Conservation (phyloP, 2,888 invertebrate genomes). For the Gastracanthus pulcherrimus region DNA sequence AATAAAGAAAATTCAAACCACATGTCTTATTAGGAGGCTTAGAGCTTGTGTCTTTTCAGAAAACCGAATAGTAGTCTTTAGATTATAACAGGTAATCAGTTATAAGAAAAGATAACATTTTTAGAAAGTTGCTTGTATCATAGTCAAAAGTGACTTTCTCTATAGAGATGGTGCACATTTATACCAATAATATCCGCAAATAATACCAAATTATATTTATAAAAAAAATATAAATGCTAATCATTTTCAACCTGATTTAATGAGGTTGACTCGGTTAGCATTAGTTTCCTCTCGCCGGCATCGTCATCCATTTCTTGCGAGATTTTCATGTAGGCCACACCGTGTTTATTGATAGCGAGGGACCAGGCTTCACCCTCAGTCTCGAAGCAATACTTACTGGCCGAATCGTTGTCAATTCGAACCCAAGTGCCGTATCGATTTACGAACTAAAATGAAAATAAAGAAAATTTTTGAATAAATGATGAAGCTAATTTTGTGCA, state of each 20-base stretch:
- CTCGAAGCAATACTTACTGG: constrained; percentile 83
- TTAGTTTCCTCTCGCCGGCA: constrained; percentile 64
- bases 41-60: no score
- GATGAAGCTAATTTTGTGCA: not conserved
- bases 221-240: not conserved
- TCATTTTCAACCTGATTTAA: constrained; percentile 59
- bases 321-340: constrained; percentile 82
- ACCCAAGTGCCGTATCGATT: constrained; percentile 85
- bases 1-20: no score
- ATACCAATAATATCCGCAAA: no score
- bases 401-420: constrained; percentile 81
- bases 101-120: no score
- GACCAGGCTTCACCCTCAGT: constrained; percentile 86
- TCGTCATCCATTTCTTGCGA: constrained; percentile 77
- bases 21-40: no score
- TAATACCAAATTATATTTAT: not conserved
- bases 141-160: no score
- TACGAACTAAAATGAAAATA: constrained; percentile 73
- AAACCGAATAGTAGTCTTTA: no score
- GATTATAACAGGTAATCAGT: no score
- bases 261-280: constrained; percentile 64
- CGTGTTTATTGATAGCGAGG: constrained; percentile 82
- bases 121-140: no score
- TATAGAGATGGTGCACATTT: no score
- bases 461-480: not conserved